Evolutionary conservation across 2,113 vertebrate species (phyloP).

Genomic region (Xenopus laevis): DNA sequence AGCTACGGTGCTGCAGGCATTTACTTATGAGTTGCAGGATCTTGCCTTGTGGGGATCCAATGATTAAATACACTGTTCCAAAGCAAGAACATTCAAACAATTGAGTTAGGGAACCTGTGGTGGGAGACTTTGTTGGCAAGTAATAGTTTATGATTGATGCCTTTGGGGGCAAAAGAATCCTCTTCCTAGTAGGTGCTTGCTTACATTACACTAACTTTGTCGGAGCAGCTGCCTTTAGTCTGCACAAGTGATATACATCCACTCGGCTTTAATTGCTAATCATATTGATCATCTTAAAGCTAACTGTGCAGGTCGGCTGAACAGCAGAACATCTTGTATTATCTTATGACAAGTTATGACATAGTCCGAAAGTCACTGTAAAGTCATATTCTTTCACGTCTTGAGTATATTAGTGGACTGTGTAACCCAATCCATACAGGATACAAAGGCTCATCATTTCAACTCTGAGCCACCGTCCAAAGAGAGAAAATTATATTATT

Average conservation of each 20-base stretch:
- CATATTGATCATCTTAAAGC: constrained; percentile 36
- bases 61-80: constrained; percentile 26
- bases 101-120: constrained; percentile 28
- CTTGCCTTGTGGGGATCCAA: constrained; percentile 3
- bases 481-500: not conserved
- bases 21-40: no score
- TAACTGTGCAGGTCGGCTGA: constrained; percentile 24
- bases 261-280: constrained; percentile 14
- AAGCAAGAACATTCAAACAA: constrained; percentile 28
- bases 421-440: not conserved
- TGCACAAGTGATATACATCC: constrained; percentile 6
- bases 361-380: constrained; percentile 28
- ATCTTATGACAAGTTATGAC: constrained; percentile 5
- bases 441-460: not conserved
- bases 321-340: constrained; percentile 14
- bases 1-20: no score
- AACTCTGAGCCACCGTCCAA: not conserved
- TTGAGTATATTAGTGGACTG: constrained; percentile 7
- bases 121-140: constrained; percentile 24
- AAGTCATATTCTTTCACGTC: constrained; percentile 5
- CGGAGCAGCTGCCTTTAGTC: constrained; percentile 19
- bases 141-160: constrained; percentile 39
- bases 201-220: constrained; percentile 26
- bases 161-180: constrained; percentile 11
- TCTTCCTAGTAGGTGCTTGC: constrained; percentile 22